These are phyloP conservation scores for Dolichopus griseipennis DNA, from an alignment of 2,888 invertebrate genomes.

Conservation along the genomic window DNA sequence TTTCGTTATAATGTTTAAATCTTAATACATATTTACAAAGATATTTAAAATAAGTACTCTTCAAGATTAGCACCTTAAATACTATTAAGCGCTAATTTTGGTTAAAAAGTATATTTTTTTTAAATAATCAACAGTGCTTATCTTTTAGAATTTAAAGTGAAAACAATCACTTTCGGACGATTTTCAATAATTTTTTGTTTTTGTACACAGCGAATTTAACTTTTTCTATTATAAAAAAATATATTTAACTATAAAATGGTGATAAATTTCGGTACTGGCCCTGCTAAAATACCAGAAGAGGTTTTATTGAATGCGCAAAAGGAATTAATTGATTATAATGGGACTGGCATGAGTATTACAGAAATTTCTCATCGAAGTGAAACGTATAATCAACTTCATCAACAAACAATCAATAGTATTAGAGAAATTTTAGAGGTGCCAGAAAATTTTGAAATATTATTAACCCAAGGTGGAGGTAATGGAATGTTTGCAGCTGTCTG, in stretches of 20 bases:
- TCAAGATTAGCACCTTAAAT: too few relatives aligned
- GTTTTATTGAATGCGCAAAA: slow-evolving; percentile 73
- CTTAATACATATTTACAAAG: too few relatives aligned
- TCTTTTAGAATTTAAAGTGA: too few relatives aligned
- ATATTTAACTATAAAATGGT: slow-evolving; percentile 37
- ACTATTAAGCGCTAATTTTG: too few relatives aligned
- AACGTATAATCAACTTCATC: slow-evolving; percentile 66
- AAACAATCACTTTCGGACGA: too few relatives aligned
- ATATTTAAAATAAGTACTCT: too few relatives aligned
- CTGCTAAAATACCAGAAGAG: slow-evolving; percentile 86
- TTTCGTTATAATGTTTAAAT: too few relatives aligned
- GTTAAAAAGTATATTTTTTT: too few relatives aligned
- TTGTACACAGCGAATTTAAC: too few relatives aligned
- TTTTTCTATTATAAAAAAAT: too few relatives aligned
- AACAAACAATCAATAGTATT: slow-evolving; percentile 32
- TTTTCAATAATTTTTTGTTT: too few relatives aligned
- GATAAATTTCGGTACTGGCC: slow-evolving; percentile 88
- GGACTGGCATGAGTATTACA: slow-evolving; percentile 79
- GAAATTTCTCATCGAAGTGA: slow-evolving; percentile 90
- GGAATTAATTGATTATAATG: slow-evolving; percentile 71
- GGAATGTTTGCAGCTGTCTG: slow-evolving; percentile 92
- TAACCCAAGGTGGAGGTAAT: slow-evolving; percentile 92
- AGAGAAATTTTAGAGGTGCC: slow-evolving; percentile 58
- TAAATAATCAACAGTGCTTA: too few relatives aligned
- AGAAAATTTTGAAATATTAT: slow-evolving; percentile 83